Evolutionary conservation across 2,888 invertebrate species (phyloP), one percentile per base, ranked within the genome.

Genomic region (Drosophila setosimentum): DNA sequence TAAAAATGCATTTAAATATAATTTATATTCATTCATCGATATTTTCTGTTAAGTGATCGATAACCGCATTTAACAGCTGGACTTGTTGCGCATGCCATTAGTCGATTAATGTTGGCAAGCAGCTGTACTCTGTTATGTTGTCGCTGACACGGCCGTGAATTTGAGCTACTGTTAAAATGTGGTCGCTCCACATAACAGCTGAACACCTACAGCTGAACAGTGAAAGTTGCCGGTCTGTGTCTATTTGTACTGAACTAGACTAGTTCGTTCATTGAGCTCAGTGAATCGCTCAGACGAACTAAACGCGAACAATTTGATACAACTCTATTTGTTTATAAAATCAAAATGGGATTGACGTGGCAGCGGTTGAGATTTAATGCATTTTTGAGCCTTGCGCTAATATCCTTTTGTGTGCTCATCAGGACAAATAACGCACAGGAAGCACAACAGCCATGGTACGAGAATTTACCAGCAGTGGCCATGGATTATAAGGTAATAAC

Each of bases 391-490:
- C 54, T 84, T 40, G 65, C 69, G 21, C 54, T 83, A 27, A 68
- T 89, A 70, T 82, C 66, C 54, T 68, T 75, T 61, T 61, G 74
- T 37, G 50, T 61, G 18, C 42, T 80, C 27, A 73, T 83, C 24
- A 69, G 77, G 45, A 82, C 78, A 68, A 74, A 68, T 29, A 69
- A 60, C 32, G 90, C 90, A 13, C 89, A 93, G 65, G 93, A 95
- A 76, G 92, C 94, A 18, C 94, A 95, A 42, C 94, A 95, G 83
- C 96, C 96, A 92, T 97, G 97, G 97, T 97, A 97, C 92, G 97
- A 97, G 93, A 96, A 96, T 82, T 93, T 97, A 66, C 98, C 98
- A 16, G 98, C 98, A 13, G 97, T 98, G 37, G 97, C 98, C 2
- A 98, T 98, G 96, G 98, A 98, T 92, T 99, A 99, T 92, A 98